Evolutionary conservation across 2,113 vertebrate genomes (phyloP).

Genomic region (Chlorocebus sabaeus): DNA sequence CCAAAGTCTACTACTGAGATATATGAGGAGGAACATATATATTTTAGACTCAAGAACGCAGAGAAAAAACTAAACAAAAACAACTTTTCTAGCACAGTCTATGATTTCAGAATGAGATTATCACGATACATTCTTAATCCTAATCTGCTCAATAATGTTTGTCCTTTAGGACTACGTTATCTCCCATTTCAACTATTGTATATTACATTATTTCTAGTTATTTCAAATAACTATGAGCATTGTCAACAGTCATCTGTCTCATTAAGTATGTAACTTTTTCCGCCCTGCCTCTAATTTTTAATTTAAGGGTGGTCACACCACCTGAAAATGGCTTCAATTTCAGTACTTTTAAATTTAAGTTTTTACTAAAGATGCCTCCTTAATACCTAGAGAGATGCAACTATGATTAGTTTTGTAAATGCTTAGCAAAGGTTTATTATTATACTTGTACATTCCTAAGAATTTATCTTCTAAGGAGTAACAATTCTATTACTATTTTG

Average conservation of each 20-base stretch:
- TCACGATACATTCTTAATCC: neutral
- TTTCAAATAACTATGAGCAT: neutral
- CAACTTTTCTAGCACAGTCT: neutral
- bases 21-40: neutral
- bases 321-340: neutral
- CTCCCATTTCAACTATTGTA: neutral
- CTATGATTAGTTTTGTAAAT: neutral
- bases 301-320: neutral
- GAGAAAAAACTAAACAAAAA: neutral
- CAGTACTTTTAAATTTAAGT: neutral
- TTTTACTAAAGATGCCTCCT: neutral
- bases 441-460: neutral
- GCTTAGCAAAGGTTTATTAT: neutral
- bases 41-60: neutral
- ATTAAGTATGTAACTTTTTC: neutral
- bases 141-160: neutral
- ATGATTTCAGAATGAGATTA: neutral
- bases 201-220: neutral
- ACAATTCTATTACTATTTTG: neutral
- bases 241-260: neutral
- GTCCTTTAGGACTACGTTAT: neutral
- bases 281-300: neutral
- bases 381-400: neutral
- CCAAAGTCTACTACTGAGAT: neutral
- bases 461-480: neutral